phyloP scores from a whole-genome alignment of 1,140 invertebrate genomes.

The Penaeus indicus region DNA sequence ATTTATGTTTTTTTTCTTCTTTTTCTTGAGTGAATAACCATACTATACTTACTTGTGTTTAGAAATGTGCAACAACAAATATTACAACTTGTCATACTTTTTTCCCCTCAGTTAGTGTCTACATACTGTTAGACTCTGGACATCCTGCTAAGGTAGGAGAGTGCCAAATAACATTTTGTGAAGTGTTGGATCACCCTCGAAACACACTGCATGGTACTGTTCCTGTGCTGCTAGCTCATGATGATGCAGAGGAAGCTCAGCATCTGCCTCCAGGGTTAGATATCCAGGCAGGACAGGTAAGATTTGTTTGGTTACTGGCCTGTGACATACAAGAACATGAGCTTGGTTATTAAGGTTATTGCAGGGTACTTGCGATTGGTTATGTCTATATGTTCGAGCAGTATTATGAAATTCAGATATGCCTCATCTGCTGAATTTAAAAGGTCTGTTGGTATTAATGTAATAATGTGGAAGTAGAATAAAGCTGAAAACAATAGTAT shows the following conservation, averaged over 20 bases:
- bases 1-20: too few species aligned
- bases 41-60: background rate
- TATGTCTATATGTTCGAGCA: too few species aligned
- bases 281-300: constrained; percentile 41
- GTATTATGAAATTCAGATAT: too few species aligned
- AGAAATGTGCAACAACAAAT: background rate
- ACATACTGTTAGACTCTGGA: constrained; percentile 56
- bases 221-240: constrained; percentile 25
- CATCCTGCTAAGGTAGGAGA: constrained; percentile 59
- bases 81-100: background rate
- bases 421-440: too few species aligned
- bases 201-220: constrained; percentile 58
- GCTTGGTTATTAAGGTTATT: too few species aligned
- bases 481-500: too few species aligned
- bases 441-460: too few species aligned
- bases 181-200: constrained; percentile 54
- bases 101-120: constrained; percentile 45
- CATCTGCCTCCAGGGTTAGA: constrained; percentile 26
- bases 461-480: too few species aligned
- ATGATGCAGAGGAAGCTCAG: constrained; percentile 48
- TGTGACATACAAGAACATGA: too few species aligned
- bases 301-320: too few species aligned
- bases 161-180: constrained; percentile 42
- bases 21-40: too few species aligned
- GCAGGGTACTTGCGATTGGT: too few species aligned